These are phyloP conservation scores for Xyrauchen texanus DNA, from an alignment of 2,113 vertebrate species.

Conservation along the genomic window DNA sequence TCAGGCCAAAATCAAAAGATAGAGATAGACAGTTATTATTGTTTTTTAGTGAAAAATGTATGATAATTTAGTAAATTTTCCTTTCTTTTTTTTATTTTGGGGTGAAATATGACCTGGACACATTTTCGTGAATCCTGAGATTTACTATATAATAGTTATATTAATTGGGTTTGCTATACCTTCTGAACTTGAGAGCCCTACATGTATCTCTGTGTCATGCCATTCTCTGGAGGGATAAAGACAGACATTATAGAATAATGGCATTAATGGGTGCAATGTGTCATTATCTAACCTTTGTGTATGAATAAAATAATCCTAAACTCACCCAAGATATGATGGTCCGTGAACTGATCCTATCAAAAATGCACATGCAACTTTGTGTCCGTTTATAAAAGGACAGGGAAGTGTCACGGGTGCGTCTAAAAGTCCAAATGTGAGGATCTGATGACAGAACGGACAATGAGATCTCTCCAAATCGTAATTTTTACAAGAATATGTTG, in stretches of 20 bases:
- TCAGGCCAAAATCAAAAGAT: not conserved
- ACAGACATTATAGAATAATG: not conserved
- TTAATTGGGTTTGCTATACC: constrained; percentile 62
- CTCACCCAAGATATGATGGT: constrained; percentile 52
- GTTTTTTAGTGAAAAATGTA: too few species aligned
- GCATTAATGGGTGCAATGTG: not conserved
- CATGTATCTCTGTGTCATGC: constrained; percentile 77
- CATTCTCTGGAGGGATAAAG: constrained; percentile 55
- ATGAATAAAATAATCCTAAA: not conserved
- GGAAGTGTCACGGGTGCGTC: constrained; percentile 62
- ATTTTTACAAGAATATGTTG: not conserved
- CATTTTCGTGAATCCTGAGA: not conserved
- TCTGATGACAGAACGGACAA: constrained; percentile 50
- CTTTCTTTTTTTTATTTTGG: too few species aligned
- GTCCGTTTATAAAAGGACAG: constrained; percentile 56
- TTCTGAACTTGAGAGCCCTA: constrained; percentile 75
- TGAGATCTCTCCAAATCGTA: not conserved
- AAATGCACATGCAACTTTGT: constrained; percentile 51
- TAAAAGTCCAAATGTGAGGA: constrained; percentile 41
- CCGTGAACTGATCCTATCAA: constrained; percentile 56
- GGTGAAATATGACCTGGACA: not conserved
- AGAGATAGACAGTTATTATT: not conserved
- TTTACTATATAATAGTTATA: not conserved
- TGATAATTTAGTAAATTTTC: too few species aligned
- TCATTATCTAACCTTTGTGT: not conserved